Evolutionary conservation across 2,888 invertebrate species (phyloP), one percentile per base, ranked within the genome.

Genomic region (Leptopilina myrica): DNA sequence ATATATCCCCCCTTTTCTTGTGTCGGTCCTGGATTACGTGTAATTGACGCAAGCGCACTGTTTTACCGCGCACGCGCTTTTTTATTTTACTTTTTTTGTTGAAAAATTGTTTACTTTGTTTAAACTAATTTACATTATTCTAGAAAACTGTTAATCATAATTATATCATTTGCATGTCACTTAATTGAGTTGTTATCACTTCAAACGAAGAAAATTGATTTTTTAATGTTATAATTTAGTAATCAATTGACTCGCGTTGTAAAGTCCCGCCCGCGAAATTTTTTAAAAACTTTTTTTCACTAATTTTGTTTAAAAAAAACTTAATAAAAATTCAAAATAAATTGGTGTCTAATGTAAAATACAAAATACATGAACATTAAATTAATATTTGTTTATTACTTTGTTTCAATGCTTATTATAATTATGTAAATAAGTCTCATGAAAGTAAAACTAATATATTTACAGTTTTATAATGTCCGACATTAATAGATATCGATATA

Each of bases 381-480:
- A 73, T 73, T 73, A 73, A 56, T 73, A 56, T 53, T 56, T 40
- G 56, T 73, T 73, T 56, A 73, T 69, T 69, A 69, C 56, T 33
- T 73, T 43, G 43, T 20, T 56, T 53, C 33, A 73, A 33, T 40
- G 73, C 53, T 73, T 53, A 73, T 53, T 53, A 73, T 73, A 69
- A 69, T 69, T 69, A 69, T 69, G 69, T 53, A 53, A 53, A 73
- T 62, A 73, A 73, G 73, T 73, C 73, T 59, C 40, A 56, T 73
- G 33, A 73, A 56, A 56, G 53, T 73, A 73, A 33, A 73, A 14
- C 73, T 73, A 73, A 8, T 8, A 43, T 73, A 73, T 73, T 73
- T 73, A 73, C 73, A 73, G 40, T 9, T 73, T 73, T 40, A 33
- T 40, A 56, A 59, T 56, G 56, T 69, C 69, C n/a, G 69, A 53